Percentiles rank a stretch among this genome's conserved stretches.
Conservation (phyloP, 2,888 invertebrate genomes). For the Harpagoxenus sublaevis region DNA sequence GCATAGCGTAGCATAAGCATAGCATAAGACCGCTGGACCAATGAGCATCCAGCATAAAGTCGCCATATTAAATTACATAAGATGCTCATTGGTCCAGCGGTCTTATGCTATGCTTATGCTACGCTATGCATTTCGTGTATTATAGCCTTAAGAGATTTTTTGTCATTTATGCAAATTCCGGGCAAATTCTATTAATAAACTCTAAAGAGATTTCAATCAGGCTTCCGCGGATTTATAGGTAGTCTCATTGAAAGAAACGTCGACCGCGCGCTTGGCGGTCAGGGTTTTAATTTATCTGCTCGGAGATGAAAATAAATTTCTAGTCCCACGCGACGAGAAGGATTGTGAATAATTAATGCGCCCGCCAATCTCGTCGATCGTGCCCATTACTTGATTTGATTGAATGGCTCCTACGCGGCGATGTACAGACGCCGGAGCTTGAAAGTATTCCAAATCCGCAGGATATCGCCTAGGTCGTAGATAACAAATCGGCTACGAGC, state of each 20-base stretch:
- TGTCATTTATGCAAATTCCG: neutral
- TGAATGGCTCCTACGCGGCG: neutral
- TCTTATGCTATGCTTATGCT: too few species aligned
- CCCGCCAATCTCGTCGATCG: constrained; percentile 14
- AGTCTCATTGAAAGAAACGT: constrained; percentile 20
- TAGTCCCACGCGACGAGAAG: neutral
- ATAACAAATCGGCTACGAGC: constrained; percentile 11
- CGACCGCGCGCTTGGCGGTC: neutral
- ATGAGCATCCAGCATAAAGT: too few species aligned
- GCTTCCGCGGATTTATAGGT: neutral
- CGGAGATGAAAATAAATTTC: constrained; percentile 13
- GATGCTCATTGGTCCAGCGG: too few species aligned
- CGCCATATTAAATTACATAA: too few species aligned
- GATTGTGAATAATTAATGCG: constrained; percentile 37
- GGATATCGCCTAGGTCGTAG: constrained; percentile 17
- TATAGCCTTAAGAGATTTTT: neutral
- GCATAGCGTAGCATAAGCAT: too few species aligned
- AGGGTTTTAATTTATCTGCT: constrained; percentile 34
- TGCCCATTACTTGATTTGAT: constrained; percentile 34
- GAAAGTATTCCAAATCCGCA: constrained; percentile 1
- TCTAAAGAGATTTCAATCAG: neutral
- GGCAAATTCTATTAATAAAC: neutral
- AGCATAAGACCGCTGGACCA: too few species aligned
- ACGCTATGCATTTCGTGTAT: too few species aligned
- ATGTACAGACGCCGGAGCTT: constrained; percentile 4